phyloP scores from a whole-genome alignment of 2,888 invertebrate genomes.

The Neoitamus cyanurus region DNA sequence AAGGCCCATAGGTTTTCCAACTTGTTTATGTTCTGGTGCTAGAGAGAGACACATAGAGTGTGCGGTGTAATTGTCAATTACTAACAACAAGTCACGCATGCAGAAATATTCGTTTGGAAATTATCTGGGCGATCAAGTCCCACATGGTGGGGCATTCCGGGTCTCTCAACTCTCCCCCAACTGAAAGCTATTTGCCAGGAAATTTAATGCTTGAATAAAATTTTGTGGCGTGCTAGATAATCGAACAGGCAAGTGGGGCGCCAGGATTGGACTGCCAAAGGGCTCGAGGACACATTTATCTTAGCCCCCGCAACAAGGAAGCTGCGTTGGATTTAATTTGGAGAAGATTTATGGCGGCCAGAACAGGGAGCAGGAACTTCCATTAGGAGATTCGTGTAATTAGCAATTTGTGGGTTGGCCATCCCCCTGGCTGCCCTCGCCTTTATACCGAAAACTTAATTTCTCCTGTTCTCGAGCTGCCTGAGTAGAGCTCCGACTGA shows the following conservation, averaged over 20 bases:
- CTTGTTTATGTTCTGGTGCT: too few species aligned
- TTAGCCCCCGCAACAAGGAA: neutral
- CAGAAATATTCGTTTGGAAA: neutral
- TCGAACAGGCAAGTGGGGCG: neutral
- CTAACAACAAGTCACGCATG: neutral
- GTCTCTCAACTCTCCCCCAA: neutral
- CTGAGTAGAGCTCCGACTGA: neutral
- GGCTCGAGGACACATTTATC: slow-evolving; percentile 23
- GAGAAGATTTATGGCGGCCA: neutral
- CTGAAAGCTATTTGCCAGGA: slow-evolving; percentile 17
- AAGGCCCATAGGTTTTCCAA: too few species aligned
- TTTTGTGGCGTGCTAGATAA: slow-evolving; percentile 30
- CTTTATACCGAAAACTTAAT: neutral
- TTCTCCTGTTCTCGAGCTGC: neutral
- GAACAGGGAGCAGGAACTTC: neutral
- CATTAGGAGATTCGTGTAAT: slow-evolving; percentile 1
- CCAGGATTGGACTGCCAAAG: neutral
- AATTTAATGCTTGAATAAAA: slow-evolving; percentile 43
- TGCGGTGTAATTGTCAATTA: too few species aligned
- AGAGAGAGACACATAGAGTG: too few species aligned
- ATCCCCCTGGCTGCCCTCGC: neutral
- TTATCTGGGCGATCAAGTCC: neutral
- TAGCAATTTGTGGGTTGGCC: neutral
- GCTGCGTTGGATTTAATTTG: neutral
- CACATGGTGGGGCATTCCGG: neutral